Base-by-base conservation (phyloP, 1,140 invertebrate genomes). In the Leptinotarsa texana region DNA sequence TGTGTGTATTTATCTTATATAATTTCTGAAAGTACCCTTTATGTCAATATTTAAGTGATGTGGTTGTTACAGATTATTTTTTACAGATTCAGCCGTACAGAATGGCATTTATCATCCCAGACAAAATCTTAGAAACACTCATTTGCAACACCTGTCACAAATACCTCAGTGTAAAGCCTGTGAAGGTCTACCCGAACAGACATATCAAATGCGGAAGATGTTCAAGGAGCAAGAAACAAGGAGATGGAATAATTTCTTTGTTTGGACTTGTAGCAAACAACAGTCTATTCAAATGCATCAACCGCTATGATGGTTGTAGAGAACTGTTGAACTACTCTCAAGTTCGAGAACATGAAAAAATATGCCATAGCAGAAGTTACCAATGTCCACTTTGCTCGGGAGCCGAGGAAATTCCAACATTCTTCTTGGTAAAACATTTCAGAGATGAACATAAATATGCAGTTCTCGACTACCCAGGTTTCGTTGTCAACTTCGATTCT, bases 151-250 rank as follows among this genome's bases (percentile, higher is more conserved):
- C 24, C 15, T 68, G 66, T 42, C 22, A 68, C 33, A 68, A 42
- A 68, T 68, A 68, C 18, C 33, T 68, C 8, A 48, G 33, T 18
- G 33, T 68, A 48, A 27, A 68, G 33, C 66, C 66, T 17, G 33
- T 65, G 11, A 65, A 65, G 21, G 13, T 65, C 3, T 65, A 24
- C 21, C 63, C 63, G 3, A 65, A 65, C 33, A 68, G 66, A 68
- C 24, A 13, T 42, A 42, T 68, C 13, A 42, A 68, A 68, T 68
- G 66, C 33, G 66, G 66, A 68, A 68, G 66, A 68, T 68, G 66
- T 68, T 13, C 24, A 33, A 11, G 22, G 33, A 48, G 11, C 33
- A 68, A 68, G 18, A 68, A 68, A n/a, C 27, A 68, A 42, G n/a
- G 24, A 68, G 66, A 17, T 33, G 66, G 66, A n/a, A 17, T 68